Percentiles rank a stretch among this genome's conserved stretches.
Evolutionary conservation across 2,113 vertebrate genomes (phyloP).

Genomic region (Dasypus novemcinctus): DNA sequence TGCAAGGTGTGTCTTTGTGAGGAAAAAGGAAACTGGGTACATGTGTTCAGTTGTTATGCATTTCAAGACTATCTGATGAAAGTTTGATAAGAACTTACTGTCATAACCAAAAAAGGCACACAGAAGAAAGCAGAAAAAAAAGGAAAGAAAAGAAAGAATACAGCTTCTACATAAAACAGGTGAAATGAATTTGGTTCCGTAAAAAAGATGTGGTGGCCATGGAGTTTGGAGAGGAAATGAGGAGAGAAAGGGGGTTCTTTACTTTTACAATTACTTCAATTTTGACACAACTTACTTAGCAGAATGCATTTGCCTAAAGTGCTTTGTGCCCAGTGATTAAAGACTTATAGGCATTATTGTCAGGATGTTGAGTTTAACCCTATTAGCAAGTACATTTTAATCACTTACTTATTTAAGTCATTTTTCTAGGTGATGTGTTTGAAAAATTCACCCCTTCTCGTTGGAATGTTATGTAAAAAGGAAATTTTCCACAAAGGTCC

Average conservation of each 20-base stretch:
- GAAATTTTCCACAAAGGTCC: not conserved
- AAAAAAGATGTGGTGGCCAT: too few relatives aligned
- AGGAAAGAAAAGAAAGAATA: not conserved
- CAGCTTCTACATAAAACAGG: not conserved
- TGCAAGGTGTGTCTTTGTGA: constrained; percentile 47
- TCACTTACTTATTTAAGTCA: not conserved
- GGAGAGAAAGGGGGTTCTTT: not conserved
- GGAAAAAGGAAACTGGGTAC: constrained; percentile 68
- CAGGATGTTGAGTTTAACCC: not conserved
- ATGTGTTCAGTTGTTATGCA: not conserved
- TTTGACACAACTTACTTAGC: not conserved
- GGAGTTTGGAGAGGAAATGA: not conserved
- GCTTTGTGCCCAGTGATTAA: not conserved
- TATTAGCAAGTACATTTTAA: not conserved
- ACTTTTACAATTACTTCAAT: not conserved
- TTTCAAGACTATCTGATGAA: constrained; percentile 44
- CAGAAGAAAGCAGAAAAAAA: not conserved
- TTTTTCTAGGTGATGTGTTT: not conserved
- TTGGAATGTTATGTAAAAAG: not conserved
- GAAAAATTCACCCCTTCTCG: not conserved
- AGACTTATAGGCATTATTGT: not conserved
- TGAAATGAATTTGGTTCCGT: not conserved
- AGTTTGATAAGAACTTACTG: constrained; percentile 64
- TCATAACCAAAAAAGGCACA: not conserved
- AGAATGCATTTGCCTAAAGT: not conserved